These are phyloP conservation scores for Myocastor coypus DNA, from an alignment of 2,113 vertebrate species.

Conservation along the genomic window DNA sequence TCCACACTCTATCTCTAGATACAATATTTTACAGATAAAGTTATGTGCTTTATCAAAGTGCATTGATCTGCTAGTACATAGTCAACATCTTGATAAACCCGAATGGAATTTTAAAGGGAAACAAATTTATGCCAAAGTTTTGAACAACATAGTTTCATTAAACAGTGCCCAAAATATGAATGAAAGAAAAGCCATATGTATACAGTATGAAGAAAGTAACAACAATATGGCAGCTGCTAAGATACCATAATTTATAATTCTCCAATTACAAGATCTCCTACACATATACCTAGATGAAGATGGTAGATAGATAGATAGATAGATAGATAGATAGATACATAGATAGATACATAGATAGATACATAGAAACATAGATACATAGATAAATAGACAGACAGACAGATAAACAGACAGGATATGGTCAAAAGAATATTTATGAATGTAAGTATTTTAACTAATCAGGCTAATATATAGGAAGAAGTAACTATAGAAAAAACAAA, in stretches of 20 bases:
- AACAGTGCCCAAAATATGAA: background rate
- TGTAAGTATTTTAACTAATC: background rate
- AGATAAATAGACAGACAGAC: background rate
- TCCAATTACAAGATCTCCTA: too few species aligned
- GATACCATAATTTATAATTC: too few species aligned
- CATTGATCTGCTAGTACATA: background rate
- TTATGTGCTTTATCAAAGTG: background rate
- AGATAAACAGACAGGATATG: background rate
- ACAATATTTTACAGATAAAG: background rate
- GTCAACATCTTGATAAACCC: background rate
- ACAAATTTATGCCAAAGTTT: background rate
- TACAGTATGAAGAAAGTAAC: background rate
- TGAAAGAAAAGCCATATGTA: background rate
- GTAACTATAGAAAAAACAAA: background rate
- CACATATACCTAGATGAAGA: background rate
- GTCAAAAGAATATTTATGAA: background rate
- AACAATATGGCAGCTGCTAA: background rate
- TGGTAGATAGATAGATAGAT: too few species aligned
- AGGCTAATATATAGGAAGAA: background rate
- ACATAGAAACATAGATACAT: background rate
- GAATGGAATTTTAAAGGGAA: background rate
- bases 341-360: background rate
- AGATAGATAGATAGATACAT: too few species aligned
- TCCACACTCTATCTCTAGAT: background rate
- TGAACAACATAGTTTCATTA: constrained; percentile 9